phyloP scores from a whole-genome alignment of 2,113 vertebrate species.

The Jaculus jaculus region DNA sequence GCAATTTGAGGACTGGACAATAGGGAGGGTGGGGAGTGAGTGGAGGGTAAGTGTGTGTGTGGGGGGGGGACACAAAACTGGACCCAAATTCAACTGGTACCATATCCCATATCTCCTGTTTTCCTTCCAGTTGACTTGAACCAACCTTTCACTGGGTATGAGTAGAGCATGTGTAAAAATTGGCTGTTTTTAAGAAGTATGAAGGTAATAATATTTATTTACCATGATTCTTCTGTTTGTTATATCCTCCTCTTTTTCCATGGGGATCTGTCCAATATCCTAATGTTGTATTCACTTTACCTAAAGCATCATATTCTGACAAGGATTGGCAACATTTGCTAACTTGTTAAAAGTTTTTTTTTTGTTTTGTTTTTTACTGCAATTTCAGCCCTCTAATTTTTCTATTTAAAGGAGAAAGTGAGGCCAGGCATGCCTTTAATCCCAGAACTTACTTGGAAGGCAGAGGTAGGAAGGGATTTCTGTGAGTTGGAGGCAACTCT shows the following conservation, averaged over 20 bases:
- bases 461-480: no score
- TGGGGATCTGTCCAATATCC: background rate
- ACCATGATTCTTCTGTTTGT: background rate
- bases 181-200: background rate
- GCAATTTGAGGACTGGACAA: no score
- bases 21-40: no score
- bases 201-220: background rate
- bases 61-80: no score
- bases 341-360: background rate
- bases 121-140: conserved; percentile 8
- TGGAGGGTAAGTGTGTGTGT: no score
- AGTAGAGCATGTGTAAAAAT: background rate
- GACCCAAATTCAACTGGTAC: no score
- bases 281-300: background rate
- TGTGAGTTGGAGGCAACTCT: no score
- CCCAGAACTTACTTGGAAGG: no score
- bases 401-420: background rate
- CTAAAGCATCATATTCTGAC: background rate
- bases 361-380: background rate
- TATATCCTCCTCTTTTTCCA: background rate
- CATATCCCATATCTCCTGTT: background rate
- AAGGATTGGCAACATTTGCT: background rate
- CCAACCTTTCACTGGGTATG: background rate
- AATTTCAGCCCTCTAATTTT: background rate
- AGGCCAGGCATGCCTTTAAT: no score